Base-by-base conservation (phyloP, 2,797 vertebrate species). In the Aplochiton taeniatus region DNA sequence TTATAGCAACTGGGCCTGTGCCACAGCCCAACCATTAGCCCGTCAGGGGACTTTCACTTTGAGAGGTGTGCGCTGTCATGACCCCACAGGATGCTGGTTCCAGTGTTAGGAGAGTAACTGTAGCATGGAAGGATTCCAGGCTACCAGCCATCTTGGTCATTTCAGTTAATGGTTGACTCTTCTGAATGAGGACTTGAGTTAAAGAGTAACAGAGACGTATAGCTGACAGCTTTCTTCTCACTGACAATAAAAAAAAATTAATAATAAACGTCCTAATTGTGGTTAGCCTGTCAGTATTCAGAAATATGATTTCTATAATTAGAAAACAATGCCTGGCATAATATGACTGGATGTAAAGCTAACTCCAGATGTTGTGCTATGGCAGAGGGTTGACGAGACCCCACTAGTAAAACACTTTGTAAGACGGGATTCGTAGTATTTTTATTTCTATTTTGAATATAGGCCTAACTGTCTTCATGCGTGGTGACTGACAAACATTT, bases 151-250 rank as follows among this genome's bases (percentile, higher is more conserved):
- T 44, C 44, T 47, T 31, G 43, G 58, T 63, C 55, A 4, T 8
- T 41, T 0, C 50, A 18, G 77, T 79, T 81, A 82, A 84, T 72
- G 68, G 18, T 53, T 69, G 63, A 81, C 67, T 61, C 42, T 10
- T 73, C 0, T 1, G 4, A 11, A 42, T 0, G 64, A 72, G 63
- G 5, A 5, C 2, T 0, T 55, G 20, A 68, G n/a, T 74, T 70
- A 72, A 69, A 72, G 16, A 70, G 50, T 70, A 69, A 75, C 53
- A 1, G 7, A 41, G 12, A 20, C 0, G 12, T 43, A 9, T 54
- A 45, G n/a, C 1, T 44, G 44, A 45, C 52, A n/a, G 0, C 55
- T 9, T 42, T 14, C 9, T 43, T 10, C 41, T 44, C 19, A 12
- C 12, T 46, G 4, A 0, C 42, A n/a, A n/a, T n/a, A n/a, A n/a